These are phyloP conservation scores for Adrianichthys oophorus DNA, from an alignment of 2,797 vertebrate species.

Conservation along the genomic window DNA sequence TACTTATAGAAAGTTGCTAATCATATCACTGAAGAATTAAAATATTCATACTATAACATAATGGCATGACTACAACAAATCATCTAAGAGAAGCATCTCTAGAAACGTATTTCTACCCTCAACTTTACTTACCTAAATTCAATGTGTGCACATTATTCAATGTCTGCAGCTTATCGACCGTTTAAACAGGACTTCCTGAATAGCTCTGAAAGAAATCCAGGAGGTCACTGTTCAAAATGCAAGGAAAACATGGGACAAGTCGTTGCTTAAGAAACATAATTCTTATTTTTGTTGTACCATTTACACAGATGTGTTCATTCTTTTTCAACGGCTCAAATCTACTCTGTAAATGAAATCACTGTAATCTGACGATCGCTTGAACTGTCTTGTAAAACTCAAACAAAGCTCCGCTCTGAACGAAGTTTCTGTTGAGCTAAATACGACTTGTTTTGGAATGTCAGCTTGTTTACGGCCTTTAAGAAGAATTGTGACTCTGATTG, in stretches of 20 bases:
- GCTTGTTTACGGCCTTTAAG: slow-evolving; percentile 57
- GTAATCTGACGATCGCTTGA: slow-evolving; percentile 13
- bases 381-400: slow-evolving; percentile 9
- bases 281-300: background rate
- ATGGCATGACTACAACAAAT: slow-evolving; percentile 10
- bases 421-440: slow-evolving; percentile 37
- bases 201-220: too few relatives aligned
- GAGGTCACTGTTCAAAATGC: too few relatives aligned
- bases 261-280: too few relatives aligned
- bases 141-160: background rate
- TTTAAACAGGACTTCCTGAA: too few relatives aligned
- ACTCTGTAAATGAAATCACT: background rate
- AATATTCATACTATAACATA: slow-evolving; percentile 39
- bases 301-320: background rate
- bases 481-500: slow-evolving; percentile 57
- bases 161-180: too few relatives aligned
- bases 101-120: background rate
- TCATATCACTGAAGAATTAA: slow-evolving; percentile 56
- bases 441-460: slow-evolving; percentile 51
- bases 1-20: slow-evolving; percentile 39
- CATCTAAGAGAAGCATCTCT: background rate
- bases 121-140: background rate
- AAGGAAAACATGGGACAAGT: too few relatives aligned
- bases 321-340: slow-evolving; percentile 14
- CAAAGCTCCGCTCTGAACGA: slow-evolving; percentile 37